These are phyloP conservation scores for Eonycteris spelaea DNA, from an alignment of 2,113 vertebrate genomes.

Conservation along the genomic window DNA sequence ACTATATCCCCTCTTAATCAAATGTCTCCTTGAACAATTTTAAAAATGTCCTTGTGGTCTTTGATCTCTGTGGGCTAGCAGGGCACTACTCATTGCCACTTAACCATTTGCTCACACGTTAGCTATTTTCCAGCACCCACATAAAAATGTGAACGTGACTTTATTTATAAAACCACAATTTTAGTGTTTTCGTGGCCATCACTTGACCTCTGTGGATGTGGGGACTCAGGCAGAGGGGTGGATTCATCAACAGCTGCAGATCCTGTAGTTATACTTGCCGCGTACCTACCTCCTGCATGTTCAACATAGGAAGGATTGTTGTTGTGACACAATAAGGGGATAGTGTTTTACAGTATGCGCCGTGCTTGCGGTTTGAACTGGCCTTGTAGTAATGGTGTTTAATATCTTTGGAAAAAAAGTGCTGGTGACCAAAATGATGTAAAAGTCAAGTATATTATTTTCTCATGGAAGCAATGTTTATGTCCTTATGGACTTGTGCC, in stretches of 20 bases:
- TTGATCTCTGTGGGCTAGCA: neutral
- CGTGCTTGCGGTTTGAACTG: neutral
- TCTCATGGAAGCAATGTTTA: neutral
- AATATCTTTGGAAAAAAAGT: neutral
- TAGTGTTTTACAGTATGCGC: neutral
- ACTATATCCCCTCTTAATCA: neutral
- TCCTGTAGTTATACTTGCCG: neutral
- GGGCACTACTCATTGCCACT: neutral
- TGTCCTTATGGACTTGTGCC: neutral
- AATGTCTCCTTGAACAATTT: neutral
- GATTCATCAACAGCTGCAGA: neutral
- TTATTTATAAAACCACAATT: neutral
- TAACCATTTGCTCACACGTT: neutral
- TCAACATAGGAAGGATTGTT: neutral
- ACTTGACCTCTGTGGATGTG: neutral
- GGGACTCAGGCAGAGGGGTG: neutral
- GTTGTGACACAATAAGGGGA: neutral
- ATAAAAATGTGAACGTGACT: neutral
- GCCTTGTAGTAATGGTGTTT: neutral
- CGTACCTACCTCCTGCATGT: neutral
- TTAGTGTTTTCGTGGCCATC: neutral
- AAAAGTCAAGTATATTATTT: neutral
- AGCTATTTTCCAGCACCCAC: neutral
- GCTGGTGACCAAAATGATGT: neutral
- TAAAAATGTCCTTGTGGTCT: neutral